Evolutionary conservation across 2,113 vertebrate species (phyloP), one percentile per base, ranked within the genome.

Genomic region (Scopus umbretta): DNA sequence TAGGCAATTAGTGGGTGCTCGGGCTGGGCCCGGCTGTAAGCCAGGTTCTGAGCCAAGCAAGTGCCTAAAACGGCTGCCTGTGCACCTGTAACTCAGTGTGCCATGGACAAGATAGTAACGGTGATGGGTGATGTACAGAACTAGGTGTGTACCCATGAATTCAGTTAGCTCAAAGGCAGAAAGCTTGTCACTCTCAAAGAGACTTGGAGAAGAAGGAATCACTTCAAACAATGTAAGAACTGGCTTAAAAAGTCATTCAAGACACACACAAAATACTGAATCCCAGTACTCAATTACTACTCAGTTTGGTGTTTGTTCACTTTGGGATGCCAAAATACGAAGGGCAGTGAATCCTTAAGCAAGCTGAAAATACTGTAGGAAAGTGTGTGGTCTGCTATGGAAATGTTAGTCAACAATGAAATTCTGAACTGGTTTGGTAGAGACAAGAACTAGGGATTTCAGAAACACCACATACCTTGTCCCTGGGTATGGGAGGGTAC

Each of bases 131-230:
- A 23, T 5, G 18, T 1, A 3, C 23, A 18, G 26, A 32, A 0
- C 34, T 2, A 0, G 6, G 27, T 19, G 32, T 0, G 16, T 5
- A 8, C 19, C 43, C 22, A 0, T 1, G 1, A 11, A 15, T 4
- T 61, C 25, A 5, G 8, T 0, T 2, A 25, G 19, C 40, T 55
- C 65, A 22, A 32, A 68, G 42, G 70, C 43, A 62, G 14, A 52
- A 36, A 36, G 49, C 53, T 68, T 5, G 6, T 5, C 26, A 13
- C 36, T 18, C 47, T 16, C 68, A 4, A 40, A 52, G 52, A 52
- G 40, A 50, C 11, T 25, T 13, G 20, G 25, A 49, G 84, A 45
- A 43, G 32, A 58, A 13, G 40, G 30, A 56, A n/a, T 32, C 12
- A 2, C 61, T 85, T 45, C 72, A 38, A 34, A 55, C 23, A 23